Base-by-base conservation (phyloP, 2,888 invertebrate species). In the Drosophila quinaria region DNA sequence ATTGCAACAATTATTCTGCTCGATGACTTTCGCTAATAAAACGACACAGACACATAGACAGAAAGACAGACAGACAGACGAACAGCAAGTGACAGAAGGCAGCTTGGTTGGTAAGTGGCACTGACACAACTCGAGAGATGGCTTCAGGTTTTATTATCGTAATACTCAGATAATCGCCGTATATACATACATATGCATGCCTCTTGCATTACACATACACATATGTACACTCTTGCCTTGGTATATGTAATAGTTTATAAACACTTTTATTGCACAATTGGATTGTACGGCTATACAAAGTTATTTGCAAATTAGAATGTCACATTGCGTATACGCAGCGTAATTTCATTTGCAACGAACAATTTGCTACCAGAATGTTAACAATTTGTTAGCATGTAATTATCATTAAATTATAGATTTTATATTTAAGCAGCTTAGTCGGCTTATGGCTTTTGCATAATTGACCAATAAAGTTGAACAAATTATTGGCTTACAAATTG, bases 1-100 rank as follows among this genome's bases (percentile, higher is more conserved):
- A 81, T 71, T 85, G 84, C 85, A 78, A 84, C 87, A 91, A 90
- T 90, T 91, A 91, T 91, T 91, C 90, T 89, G 91, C 90, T 90
- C 89, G 89, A 86, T 89, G 91, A 88, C 90, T 90, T 90, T 81
- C 85, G 80, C 86, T 90, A 89, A 89, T 91, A 87, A 86, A 84
- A 71, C 79, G 82, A 74, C 77, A 70, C 52, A 49, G 65, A 74
- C 77, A 69, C 49, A 49, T 58, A 64, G 44, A 56, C 59, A 56
- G 22, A 46, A 33, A 44, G 44, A 56, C 59, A 52, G 22, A 46
- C 42, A 42, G 42, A 61, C 11, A 58, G 10, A 52, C 49, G n/a
- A 31, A 17, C 51, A 66, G 19, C 35, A 17, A 70, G 62, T 51
- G 72, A 52, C 63, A 68, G 68, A 68, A 55, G 71, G 54, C 70